phyloP scores from a whole-genome alignment of 2,113 vertebrate genomes.

The Ictidomys tridecemlineatus region DNA sequence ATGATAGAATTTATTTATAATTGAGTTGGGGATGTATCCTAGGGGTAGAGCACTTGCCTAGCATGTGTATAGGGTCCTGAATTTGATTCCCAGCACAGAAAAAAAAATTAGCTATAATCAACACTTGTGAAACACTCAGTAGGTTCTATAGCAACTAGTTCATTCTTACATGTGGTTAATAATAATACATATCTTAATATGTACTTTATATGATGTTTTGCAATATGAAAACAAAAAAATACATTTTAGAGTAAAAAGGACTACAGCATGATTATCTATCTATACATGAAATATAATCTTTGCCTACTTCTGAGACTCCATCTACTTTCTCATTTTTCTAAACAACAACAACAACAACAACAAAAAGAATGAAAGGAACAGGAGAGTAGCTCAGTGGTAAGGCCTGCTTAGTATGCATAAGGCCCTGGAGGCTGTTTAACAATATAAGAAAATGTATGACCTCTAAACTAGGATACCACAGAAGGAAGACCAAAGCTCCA shows the following conservation, averaged over 20 bases:
- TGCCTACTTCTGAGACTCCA: not conserved
- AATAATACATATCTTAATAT: conserved; percentile 6
- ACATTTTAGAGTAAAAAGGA: conserved; percentile 20
- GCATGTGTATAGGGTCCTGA: too few relatives aligned
- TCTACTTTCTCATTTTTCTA: conserved; percentile 24
- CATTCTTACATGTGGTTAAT: conserved; percentile 23
- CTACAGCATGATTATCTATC: conserved; percentile 8
- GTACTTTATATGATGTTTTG: conserved; percentile 44
- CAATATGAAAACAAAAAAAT: conserved; percentile 34
- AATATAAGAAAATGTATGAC: not conserved
- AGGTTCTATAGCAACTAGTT: not conserved
- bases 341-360: not conserved
- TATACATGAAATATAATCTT: not conserved
- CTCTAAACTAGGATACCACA: not conserved
- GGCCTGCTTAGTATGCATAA: not conserved
- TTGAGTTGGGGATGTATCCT: not conserved
- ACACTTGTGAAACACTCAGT: conserved; percentile 3
- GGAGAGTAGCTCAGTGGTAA: not conserved
- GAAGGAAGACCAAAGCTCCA: conserved; percentile 3
- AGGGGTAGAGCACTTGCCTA: too few relatives aligned
- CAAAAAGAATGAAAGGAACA: too few relatives aligned
- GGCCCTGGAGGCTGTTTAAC: not conserved
- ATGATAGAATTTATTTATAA: conserved; percentile 21
- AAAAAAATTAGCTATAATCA: not conserved
- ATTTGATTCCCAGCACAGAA: too few relatives aligned